Evolutionary conservation across 2,113 vertebrate species (phyloP).

Genomic region (Gobiocypris rarus): DNA sequence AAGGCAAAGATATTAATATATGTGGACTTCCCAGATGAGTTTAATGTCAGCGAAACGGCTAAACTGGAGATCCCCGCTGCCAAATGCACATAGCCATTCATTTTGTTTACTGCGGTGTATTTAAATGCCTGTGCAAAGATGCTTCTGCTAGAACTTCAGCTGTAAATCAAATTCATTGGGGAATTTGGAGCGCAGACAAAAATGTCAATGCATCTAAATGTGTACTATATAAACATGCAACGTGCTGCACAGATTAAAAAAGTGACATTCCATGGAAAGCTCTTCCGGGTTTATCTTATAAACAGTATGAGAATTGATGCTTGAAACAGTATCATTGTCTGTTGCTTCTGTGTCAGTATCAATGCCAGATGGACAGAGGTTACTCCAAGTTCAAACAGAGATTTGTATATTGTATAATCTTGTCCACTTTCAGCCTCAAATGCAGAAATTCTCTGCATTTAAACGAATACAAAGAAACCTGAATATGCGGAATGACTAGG

Average conservation of each 20-base stretch:
- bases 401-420: not conserved
- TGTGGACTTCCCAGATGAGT: not conserved
- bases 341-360: not conserved
- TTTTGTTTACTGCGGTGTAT: conserved; percentile 55
- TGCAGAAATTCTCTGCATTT: not conserved
- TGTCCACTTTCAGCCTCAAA: not conserved
- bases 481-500: not conserved
- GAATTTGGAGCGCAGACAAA: conserved; percentile 18
- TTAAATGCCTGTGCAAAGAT: conserved; percentile 44
- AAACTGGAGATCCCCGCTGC: not conserved
- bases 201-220: conserved; percentile 6
- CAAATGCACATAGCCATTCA: conserved; percentile 38
- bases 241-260: conserved; percentile 14
- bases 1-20: not conserved
- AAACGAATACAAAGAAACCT: not conserved
- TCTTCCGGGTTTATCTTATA: not conserved
- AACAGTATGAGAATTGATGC: conserved; percentile 2
- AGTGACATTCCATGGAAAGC: not conserved
- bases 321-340: not conserved
- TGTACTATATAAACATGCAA: not conserved
- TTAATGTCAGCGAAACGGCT: not conserved
- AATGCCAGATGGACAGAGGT: conserved; percentile 27
- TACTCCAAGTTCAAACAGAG: not conserved
- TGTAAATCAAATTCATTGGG: conserved; percentile 59
- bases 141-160: conserved; percentile 27